These are phyloP conservation scores for Struthidea cinerea DNA, from an alignment of 2,113 vertebrate species.

Conservation along the genomic window DNA sequence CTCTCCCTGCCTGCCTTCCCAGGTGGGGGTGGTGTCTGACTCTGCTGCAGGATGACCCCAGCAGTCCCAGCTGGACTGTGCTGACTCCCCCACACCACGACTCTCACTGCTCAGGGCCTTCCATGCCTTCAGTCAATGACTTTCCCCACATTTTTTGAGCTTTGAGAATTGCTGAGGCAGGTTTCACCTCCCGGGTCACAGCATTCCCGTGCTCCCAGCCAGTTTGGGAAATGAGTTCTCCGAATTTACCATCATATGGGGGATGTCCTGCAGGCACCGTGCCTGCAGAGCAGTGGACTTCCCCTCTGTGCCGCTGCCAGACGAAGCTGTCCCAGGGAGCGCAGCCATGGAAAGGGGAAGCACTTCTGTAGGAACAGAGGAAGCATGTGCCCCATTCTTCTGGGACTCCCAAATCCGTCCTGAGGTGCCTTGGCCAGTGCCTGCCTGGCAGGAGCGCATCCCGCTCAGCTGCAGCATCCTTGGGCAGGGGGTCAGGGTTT, in stretches of 20 bases:
- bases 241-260: accelerated
- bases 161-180: not conserved
- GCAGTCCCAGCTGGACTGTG: not conserved
- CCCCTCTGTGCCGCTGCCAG: not conserved
- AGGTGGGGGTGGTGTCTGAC: not conserved
- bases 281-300: not conserved
- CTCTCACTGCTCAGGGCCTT: not conserved
- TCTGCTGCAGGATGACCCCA: not conserved
- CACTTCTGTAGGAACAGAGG: not conserved
- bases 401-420: not conserved
- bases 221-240: not conserved
- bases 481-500: not conserved
- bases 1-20: not conserved
- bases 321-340: not conserved
- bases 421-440: accelerated
- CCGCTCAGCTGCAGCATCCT: accelerated
- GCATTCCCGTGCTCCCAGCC: not conserved
- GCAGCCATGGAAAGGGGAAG: not conserved
- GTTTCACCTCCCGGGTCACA: not conserved
- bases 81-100: not conserved
- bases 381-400: accelerated
- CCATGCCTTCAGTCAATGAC: not conserved
- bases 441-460: not conserved
- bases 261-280: not conserved
- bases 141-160: not conserved